phyloP scores from a whole-genome alignment of 2,797 vertebrate species.

The Acestrorhynchus altus region DNA sequence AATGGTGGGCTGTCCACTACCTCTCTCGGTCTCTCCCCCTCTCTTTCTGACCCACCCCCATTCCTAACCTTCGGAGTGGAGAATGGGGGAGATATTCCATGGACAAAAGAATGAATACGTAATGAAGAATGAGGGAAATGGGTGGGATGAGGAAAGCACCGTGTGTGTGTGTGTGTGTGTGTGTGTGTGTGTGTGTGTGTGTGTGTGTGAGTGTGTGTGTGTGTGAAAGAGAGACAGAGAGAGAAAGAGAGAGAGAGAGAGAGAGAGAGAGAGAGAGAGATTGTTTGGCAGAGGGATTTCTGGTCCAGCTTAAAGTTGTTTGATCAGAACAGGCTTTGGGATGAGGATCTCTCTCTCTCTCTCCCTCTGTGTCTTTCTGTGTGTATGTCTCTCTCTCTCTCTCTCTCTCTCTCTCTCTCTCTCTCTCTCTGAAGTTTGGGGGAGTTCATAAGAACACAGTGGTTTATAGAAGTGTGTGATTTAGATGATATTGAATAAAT shows the following conservation, averaged over 20 bases:
- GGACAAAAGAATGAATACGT: conserved; percentile 58
- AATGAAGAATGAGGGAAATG: conserved; percentile 46
- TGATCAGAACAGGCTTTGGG: not conserved
- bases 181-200: not conserved
- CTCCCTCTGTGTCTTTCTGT: not conserved
- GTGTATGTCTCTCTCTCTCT: not conserved
- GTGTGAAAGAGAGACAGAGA: not conserved
- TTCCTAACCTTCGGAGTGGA: not conserved
- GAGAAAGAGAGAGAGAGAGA: not conserved
- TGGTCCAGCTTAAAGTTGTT: conserved; percentile 5
- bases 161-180: conserved; percentile 10
- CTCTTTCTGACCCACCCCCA: conserved; percentile 16
- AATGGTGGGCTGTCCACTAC: conserved; percentile 27
- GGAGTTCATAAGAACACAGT: no score
- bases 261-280: not conserved
- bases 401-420: not conserved
- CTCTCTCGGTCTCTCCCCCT: conserved; percentile 13
- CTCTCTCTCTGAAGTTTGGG: not conserved
- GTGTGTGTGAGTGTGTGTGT: conserved; percentile 11
- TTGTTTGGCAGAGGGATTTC: conserved; percentile 35
- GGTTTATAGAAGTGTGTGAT: no score
- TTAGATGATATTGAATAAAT: no score
- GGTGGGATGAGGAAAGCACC: not conserved
- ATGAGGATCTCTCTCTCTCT: not conserved
- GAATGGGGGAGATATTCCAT: conserved; percentile 38